These are phyloP conservation scores for Turritopsis rubra DNA, from an alignment of 30 jellyfish, hydroid and myxozoan genomes.

Conservation along the genomic window DNA sequence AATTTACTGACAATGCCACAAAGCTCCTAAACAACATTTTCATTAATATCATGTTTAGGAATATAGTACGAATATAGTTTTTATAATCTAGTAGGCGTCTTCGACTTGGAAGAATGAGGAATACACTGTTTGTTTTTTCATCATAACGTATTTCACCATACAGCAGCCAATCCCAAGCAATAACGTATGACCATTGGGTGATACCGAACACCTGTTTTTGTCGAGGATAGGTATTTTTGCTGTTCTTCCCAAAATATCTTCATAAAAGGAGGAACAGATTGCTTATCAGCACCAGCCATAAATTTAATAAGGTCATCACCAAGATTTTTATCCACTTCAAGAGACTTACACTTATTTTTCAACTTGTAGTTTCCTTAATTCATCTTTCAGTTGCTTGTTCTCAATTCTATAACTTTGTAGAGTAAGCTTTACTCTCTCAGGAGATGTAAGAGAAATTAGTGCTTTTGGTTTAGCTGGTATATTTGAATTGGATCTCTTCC, in stretches of 20 bases:
- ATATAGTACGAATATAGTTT: conserved; percentile 23
- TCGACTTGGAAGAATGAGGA: conserved; percentile 41
- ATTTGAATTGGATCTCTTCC: not conserved
- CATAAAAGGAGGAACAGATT: conserved; percentile 35
- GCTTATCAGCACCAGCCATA: conserved; percentile 13
- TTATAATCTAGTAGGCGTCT: conserved; percentile 37
- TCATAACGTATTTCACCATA: conserved; percentile 32
- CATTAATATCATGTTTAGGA: conserved; percentile 50
- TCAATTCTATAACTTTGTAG: not conserved
- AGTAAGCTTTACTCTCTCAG: not conserved
- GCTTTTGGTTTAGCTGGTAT: not conserved
- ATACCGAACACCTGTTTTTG: conserved; percentile 29
- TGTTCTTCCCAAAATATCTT: conserved; percentile 15
- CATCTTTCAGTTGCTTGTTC: not conserved
- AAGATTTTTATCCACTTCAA: not conserved
- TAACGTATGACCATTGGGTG: conserved; percentile 40
- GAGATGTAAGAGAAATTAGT: not conserved
- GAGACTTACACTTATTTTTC: not conserved
- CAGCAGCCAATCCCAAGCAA: conserved; percentile 37
- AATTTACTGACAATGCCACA: conserved; percentile 16
- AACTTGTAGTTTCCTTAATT: no score
- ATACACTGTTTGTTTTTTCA: conserved; percentile 32
- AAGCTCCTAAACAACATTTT: conserved; percentile 29
- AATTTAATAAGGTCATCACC: conserved; percentile 17
- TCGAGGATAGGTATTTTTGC: conserved; percentile 12